These are phyloP conservation scores for Ellobius talpinus DNA, from an alignment of 2,113 vertebrate species.

Conservation along the genomic window DNA sequence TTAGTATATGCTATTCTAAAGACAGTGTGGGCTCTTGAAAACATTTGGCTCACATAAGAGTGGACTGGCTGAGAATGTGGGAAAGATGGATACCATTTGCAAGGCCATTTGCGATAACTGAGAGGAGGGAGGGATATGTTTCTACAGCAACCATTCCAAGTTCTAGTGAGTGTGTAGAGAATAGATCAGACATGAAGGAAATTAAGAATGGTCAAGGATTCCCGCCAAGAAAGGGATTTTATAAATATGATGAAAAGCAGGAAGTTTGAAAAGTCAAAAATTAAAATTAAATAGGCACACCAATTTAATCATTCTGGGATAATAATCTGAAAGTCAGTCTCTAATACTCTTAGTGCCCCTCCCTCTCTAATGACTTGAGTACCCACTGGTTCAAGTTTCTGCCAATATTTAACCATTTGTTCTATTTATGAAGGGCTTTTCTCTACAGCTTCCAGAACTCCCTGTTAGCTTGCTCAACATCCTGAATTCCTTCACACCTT, in stretches of 20 bases:
- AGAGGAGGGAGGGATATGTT: not conserved
- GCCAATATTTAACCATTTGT: not conserved
- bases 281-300: not conserved
- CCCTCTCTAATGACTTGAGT: not conserved
- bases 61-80: not conserved
- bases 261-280: conserved; percentile 13
- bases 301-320: conserved; percentile 10
- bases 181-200: not conserved
- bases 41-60: not conserved
- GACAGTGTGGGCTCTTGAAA: not conserved
- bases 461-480: not conserved
- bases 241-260: not conserved
- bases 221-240: not conserved
- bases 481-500: not conserved
- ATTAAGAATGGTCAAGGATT: conserved; percentile 29
- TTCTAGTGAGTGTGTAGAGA: not conserved
- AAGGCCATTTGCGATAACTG: not conserved
- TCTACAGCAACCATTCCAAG: not conserved
- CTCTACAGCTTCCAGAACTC: not conserved
- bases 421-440: not conserved
- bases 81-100: not conserved
- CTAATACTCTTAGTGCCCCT: not conserved
- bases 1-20: not conserved
- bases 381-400: not conserved
- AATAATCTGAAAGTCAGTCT: not conserved